phyloP scores from a whole-genome alignment of 2,797 vertebrate species.

The Pseudotriccus pelzelni region DNA sequence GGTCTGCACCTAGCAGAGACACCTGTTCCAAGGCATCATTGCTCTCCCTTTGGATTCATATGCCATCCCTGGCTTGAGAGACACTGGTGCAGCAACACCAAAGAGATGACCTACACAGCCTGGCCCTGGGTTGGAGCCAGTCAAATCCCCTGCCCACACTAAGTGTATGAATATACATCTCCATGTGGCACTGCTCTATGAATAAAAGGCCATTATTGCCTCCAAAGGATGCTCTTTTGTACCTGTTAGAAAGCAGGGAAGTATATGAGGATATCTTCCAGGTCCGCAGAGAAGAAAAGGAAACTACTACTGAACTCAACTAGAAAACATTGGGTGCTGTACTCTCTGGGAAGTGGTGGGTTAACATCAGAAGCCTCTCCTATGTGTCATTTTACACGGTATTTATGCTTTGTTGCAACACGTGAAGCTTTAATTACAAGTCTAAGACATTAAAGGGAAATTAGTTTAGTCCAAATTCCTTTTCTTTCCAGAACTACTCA shows the following conservation, averaged over 20 bases:
- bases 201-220: not conserved
- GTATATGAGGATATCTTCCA: not conserved
- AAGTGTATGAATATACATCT: not conserved
- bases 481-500: slow-evolving; percentile 38
- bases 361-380: not conserved
- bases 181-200: not conserved
- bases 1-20: not conserved
- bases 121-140: accelerated
- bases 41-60: not conserved
- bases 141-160: not conserved
- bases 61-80: not conserved
- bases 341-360: not conserved
- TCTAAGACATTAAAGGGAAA: slow-evolving; percentile 2
- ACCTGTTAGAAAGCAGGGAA: not conserved
- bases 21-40: not conserved
- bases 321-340: not conserved
- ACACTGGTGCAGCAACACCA: not conserved
- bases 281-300: not conserved
- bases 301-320: not conserved
- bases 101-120: not conserved
- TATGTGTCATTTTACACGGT: not conserved
- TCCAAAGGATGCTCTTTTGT: not conserved
- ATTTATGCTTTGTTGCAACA: not conserved
- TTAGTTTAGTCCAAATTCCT: slow-evolving; percentile 16
- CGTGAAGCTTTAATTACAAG: not conserved